Percentiles rank a stretch among this genome's conserved stretches.
Conservation (phyloP, 2,113 vertebrate species). For the Psilopsiagon aymara region DNA sequence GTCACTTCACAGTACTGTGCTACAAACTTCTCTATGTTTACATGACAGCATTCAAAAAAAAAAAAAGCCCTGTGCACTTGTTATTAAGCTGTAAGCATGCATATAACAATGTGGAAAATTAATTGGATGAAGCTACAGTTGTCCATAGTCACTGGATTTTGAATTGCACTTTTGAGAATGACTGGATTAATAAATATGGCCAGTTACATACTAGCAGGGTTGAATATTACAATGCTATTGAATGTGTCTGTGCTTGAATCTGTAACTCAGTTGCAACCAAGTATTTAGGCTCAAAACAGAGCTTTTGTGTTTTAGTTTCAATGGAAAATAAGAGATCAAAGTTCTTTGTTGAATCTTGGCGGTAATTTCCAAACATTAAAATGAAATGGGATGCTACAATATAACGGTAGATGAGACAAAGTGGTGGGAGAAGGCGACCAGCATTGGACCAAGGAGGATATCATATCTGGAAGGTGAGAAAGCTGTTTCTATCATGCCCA, state of each 20-base stretch:
- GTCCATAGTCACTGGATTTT: not conserved
- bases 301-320: not conserved
- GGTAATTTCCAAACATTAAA: not conserved
- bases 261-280: not conserved
- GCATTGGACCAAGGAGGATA: not conserved
- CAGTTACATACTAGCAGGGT: not conserved
- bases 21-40: not conserved
- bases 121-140: not conserved
- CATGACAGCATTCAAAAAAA: not conserved
- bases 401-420: not conserved
- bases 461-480: not conserved
- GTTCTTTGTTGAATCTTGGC: not conserved
- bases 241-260: not conserved
- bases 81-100: not conserved
- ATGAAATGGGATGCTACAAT: not conserved
- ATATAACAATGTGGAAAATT: not conserved
- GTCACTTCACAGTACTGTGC: not conserved
- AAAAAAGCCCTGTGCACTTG: not conserved
- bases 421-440: not conserved
- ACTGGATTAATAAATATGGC: not conserved
- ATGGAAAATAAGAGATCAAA: not conserved
- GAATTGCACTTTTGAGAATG: not conserved
- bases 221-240: not conserved
- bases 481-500: not conserved
- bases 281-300: not conserved